phyloP scores from a whole-genome alignment of 2,888 invertebrate species.

The Scelioninae gen. 1 region DNA sequence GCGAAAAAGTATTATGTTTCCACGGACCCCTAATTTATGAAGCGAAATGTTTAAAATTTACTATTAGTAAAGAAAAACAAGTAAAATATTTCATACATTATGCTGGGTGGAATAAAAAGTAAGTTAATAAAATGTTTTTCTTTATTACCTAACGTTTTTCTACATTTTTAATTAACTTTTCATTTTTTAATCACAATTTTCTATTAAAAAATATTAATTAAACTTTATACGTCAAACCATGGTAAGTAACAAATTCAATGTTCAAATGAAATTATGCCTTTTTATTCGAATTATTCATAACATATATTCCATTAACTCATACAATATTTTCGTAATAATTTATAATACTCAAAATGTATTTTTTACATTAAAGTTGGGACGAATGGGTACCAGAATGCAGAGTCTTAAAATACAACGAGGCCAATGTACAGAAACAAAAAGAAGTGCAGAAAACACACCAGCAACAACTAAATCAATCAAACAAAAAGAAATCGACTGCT shows the following conservation, averaged over 20 bases:
- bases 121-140: conserved; percentile 79
- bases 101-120: conserved; percentile 99
- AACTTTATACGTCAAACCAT: no score
- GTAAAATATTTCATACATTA: conserved; percentile 97
- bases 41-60: conserved; percentile 96
- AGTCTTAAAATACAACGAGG: conserved; percentile 87
- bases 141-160: not conserved
- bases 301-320: no score
- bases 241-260: no score
- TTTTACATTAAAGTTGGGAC: conserved; percentile 84
- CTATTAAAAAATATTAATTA: no score
- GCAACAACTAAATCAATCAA: conserved; percentile 86
- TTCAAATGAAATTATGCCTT: no score
- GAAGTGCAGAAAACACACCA: conserved; percentile 86
- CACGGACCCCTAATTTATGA: conserved; percentile 98
- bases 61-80: conserved; percentile 93
- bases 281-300: not conserved
- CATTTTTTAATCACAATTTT: not conserved
- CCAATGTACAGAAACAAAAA: conserved; percentile 87
- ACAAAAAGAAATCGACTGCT: conserved; percentile 78
- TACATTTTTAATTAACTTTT: not conserved
- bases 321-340: no score
- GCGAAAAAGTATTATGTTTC: conserved; percentile 96
- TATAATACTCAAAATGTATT: conserved; percentile 5
- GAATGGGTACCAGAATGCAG: conserved; percentile 88